Evolutionary conservation across 1,140 invertebrate genomes (phyloP).

Genomic region (Papilio xuthus): DNA sequence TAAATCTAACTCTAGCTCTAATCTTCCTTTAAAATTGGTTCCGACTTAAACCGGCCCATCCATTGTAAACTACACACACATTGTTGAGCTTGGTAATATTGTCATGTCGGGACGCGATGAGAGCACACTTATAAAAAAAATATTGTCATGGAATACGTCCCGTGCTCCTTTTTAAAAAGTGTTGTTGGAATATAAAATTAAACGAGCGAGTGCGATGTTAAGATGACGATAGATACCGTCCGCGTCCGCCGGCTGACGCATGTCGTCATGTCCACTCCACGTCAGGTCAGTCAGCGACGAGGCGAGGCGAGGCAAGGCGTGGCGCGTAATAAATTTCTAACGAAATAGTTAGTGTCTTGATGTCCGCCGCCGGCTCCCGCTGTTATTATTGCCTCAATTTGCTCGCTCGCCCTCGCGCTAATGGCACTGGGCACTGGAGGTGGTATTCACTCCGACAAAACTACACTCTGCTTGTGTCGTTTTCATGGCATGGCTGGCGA

Average conservation of each 20-base stretch:
- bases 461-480: neutral
- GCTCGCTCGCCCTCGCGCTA: neutral
- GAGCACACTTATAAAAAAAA: conserved; percentile 1
- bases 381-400: conserved; percentile 33
- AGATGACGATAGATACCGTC: conserved; percentile 4
- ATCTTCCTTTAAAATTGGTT: conserved; percentile 36
- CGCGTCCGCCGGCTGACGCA: neutral
- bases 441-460: neutral
- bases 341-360: neutral
- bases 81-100: neutral
- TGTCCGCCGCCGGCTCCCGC: conserved; percentile 13
- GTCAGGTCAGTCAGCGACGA: neutral
- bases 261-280: neutral
- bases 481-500: neutral
- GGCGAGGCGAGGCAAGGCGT: neutral
- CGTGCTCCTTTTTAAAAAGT: neutral
- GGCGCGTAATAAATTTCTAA: conserved; percentile 4
- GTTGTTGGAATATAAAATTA: too few relatives aligned
- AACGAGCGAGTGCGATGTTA: neutral
- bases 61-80: conserved; percentile 11
- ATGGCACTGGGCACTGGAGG: neutral
- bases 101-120: too few relatives aligned
- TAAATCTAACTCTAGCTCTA: too few relatives aligned
- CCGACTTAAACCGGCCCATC: conserved; percentile 30
- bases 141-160: neutral